Percentiles rank a stretch among this genome's conserved stretches.
phyloP scores from a whole-genome alignment of 2,797 vertebrate species.

The Tamandua tetradactyla region DNA sequence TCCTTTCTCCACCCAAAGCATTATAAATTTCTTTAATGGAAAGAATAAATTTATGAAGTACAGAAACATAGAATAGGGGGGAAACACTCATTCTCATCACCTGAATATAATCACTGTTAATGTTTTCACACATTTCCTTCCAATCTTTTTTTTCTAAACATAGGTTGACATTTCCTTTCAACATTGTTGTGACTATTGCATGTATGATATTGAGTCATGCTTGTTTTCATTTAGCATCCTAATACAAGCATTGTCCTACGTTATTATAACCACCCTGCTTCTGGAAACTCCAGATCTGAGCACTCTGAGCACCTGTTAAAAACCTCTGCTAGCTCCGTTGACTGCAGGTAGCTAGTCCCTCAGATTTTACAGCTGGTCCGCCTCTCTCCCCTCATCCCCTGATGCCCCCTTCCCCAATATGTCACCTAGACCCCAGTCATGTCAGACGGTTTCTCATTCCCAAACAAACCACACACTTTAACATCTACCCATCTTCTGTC shows the following conservation, averaged over 20 bases:
- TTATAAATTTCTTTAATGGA: background rate
- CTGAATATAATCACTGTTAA: background rate
- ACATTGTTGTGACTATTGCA: background rate
- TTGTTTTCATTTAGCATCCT: background rate
- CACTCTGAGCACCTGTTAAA: background rate
- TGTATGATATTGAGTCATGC: background rate
- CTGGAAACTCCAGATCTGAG: background rate
- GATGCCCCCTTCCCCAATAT: background rate
- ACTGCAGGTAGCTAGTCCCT: background rate
- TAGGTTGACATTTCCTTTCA: background rate
- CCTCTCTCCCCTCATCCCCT: background rate
- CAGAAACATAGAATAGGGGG: background rate
- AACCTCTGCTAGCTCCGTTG: background rate
- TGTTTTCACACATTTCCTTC: background rate
- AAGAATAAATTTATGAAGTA: background rate
- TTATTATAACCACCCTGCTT: background rate
- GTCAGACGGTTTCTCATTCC: background rate
- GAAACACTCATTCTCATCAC: background rate
- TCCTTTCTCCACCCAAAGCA: background rate
- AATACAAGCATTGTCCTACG: background rate
- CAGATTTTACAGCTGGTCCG: background rate
- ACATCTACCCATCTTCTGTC: background rate
- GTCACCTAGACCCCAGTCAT: background rate
- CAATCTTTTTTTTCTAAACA: background rate
- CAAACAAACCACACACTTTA: background rate